These are phyloP conservation scores for Baccha elongata DNA, from an alignment of 2,888 invertebrate species.

Conservation along the genomic window DNA sequence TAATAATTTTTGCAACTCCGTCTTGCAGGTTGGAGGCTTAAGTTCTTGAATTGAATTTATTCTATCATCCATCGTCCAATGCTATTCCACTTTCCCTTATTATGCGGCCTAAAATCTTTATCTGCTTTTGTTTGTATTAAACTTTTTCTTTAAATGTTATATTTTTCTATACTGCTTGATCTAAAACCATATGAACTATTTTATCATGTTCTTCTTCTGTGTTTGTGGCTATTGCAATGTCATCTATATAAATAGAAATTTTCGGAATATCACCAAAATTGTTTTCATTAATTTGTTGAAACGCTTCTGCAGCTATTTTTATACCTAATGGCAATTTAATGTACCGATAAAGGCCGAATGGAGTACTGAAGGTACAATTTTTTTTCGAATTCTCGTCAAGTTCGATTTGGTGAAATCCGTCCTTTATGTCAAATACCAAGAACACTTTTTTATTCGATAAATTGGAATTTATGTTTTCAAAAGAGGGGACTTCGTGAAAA, in stretches of 20 bases:
- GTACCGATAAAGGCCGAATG: background rate
- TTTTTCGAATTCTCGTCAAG: constrained; percentile 1
- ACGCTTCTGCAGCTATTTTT: background rate
- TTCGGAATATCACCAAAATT: background rate
- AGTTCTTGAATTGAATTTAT: background rate
- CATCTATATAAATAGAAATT: background rate
- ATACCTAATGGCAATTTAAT: background rate
- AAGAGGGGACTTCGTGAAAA: background rate
- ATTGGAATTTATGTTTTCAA: background rate
- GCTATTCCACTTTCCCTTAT: background rate
- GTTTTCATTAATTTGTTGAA: background rate
- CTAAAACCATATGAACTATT: constrained; percentile 28
- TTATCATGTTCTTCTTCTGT: background rate
- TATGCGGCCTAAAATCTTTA: constrained; percentile 30
- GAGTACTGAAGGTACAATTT: background rate
- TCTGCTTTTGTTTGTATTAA: constrained; percentile 20
- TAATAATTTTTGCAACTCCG: background rate
- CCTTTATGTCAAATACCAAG: background rate
- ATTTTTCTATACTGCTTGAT: constrained; percentile 23
- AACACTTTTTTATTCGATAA: background rate
- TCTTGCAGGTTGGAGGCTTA: background rate
- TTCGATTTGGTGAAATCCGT: background rate
- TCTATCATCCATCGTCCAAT: background rate
- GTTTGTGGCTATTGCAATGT: background rate
- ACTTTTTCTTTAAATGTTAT: constrained; percentile 33